Evolutionary conservation across 2,888 invertebrate genomes (phyloP), one percentile per base, ranked within the genome.

Genomic region (Cyrtodaria siliqua): DNA sequence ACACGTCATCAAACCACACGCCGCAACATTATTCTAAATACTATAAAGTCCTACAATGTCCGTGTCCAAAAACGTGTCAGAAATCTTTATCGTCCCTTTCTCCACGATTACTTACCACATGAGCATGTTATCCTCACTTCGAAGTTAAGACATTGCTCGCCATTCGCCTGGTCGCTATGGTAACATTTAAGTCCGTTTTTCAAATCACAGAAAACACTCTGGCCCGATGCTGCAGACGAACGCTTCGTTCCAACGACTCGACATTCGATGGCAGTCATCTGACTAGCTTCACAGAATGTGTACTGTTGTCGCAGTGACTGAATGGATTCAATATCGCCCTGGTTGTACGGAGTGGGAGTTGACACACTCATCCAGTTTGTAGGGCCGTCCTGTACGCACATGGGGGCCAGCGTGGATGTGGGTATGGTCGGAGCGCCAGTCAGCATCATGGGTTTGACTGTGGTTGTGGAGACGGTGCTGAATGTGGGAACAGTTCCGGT

Each of bases 161-260:
- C 82, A 26, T 59, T 62, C 1, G 68, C 55, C 61, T 88, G 86
- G 27, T 86, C 80, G 23, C 55, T 76, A 60, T 87, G 82, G 63
- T 79, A 73, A 78, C 90, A 90, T 9, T 67, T 80, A 38, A 90
- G 79, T 29, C 90, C 90, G 20, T 85, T 75, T 26, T 71, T 66
- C 47, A 86, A 49, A 83, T 95, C 95, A 90, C 97, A 97, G 84
- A 95, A 95, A 0, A 96, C 96, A 88, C 96, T 95, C 63, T 96
- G 94, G 0, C 96, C 96, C 12, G 96, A 96, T 63, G 95, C 95
- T 85, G 96, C 96, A 0, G 95, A 94, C 0, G 94, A 92, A 66
- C 94, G 93, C 87, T 96, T 95, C 0, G 94, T 94, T 0, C 93
- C 94, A 0, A 95, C 95, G 0, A 96, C 96, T 40, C 97, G 95